Evolutionary conservation across 2,113 vertebrate genomes (phyloP).

Genomic region (Antidorcas marsupialis): DNA sequence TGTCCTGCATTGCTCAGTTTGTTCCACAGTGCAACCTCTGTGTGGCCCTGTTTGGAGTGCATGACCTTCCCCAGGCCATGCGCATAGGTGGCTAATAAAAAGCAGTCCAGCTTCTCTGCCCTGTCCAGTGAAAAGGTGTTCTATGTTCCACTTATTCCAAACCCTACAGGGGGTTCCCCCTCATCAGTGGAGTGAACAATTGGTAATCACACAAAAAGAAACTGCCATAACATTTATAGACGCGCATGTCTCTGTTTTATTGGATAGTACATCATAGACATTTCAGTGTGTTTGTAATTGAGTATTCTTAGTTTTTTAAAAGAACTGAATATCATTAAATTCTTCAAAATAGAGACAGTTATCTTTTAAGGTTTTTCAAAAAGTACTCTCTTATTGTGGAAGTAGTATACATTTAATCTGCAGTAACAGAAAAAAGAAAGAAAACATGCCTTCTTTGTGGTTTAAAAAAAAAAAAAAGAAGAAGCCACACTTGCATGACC

Average conservation of each 20-base stretch:
- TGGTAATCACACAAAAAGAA: background rate
- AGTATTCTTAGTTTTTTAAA: background rate
- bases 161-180: accelerated
- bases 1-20: accelerated
- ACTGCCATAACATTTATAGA: background rate
- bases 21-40: background rate
- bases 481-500: background rate
- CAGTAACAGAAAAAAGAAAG: background rate
- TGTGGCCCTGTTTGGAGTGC: background rate
- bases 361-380: background rate
- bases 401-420: background rate
- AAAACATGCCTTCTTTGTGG: background rate
- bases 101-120: too few relatives aligned
- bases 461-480: background rate
- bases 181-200: background rate
- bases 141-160: background rate
- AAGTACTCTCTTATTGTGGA: background rate
- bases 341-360: background rate
- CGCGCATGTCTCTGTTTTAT: background rate
- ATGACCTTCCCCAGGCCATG: background rate
- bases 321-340: background rate
- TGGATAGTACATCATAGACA: background rate
- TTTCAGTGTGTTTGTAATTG: background rate
- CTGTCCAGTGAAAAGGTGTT: background rate
- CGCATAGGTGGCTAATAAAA: accelerated